Evolutionary conservation across 2,797 vertebrate genomes (phyloP).

Genomic region (Gymnothorax javanicus): DNA sequence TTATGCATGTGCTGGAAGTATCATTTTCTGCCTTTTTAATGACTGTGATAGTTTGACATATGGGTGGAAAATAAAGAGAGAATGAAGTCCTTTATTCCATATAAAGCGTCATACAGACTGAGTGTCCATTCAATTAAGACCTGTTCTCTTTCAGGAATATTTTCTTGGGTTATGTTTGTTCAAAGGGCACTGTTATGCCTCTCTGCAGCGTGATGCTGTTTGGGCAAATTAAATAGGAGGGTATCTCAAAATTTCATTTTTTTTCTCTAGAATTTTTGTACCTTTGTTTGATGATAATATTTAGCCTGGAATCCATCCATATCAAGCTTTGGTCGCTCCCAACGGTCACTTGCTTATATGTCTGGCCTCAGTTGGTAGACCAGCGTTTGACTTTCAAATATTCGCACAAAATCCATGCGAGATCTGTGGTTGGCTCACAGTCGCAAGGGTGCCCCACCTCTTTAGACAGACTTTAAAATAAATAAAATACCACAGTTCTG

Average conservation of each 20-base stretch:
- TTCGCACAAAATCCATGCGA: too few relatives aligned
- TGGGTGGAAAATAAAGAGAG: conserved; percentile 51
- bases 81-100: conserved; percentile 36
- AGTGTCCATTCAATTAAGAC: conserved; percentile 65
- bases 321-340: too few relatives aligned
- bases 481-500: too few relatives aligned
- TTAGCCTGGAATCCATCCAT: too few relatives aligned
- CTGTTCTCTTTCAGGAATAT: conserved; percentile 61
- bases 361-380: too few relatives aligned
- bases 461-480: too few relatives aligned
- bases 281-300: conserved; percentile 58
- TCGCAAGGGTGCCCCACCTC: too few relatives aligned
- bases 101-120: conserved; percentile 42
- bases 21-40: conserved; percentile 52
- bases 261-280: conserved; percentile 60
- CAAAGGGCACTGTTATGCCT: conserved; percentile 63
- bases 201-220: conserved; percentile 43
- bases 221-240: conserved; percentile 44
- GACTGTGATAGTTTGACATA: conserved; percentile 64
- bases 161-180: conserved; percentile 63
- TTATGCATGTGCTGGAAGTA: conserved; percentile 48
- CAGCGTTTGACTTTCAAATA: too few relatives aligned
- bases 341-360: too few relatives aligned
- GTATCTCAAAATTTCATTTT: conserved; percentile 50
- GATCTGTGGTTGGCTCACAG: too few relatives aligned